A percentile compares a stretch with the other conserved stretches of the same genome.
Conservation (phyloP, 2,113 vertebrate genomes). For the Thryonomys swinderianus region DNA sequence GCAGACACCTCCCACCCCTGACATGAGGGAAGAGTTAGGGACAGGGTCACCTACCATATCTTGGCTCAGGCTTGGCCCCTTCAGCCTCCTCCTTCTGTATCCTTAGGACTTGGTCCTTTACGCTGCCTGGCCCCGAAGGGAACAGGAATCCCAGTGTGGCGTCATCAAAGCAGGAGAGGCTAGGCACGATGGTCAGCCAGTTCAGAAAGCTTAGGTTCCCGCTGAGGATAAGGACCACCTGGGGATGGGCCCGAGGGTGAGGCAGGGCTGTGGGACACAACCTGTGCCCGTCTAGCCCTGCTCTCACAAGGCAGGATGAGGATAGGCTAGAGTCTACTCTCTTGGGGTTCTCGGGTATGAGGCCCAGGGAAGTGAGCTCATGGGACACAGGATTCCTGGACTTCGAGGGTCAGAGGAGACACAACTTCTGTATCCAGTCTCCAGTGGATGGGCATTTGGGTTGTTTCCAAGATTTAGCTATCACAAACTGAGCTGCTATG, state of each 20-base stretch:
- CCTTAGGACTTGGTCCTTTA: slow-evolving; percentile 80
- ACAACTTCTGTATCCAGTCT: no score
- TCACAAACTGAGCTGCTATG: no score
- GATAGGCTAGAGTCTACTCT: background rate
- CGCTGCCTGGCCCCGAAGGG: slow-evolving; percentile 56
- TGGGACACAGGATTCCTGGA: background rate
- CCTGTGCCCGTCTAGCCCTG: background rate
- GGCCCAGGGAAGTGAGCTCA: background rate
- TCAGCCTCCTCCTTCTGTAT: slow-evolving; percentile 80
- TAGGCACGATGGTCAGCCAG: slow-evolving; percentile 97
- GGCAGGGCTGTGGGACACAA: background rate
- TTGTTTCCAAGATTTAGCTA: no score
- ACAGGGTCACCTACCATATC: slow-evolving; percentile 82
- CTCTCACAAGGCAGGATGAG: background rate
- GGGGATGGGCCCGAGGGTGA: background rate
- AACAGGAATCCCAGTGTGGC: slow-evolving; percentile 89
- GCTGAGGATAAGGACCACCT: slow-evolving; percentile 93
- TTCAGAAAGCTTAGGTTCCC: slow-evolving; percentile 98
- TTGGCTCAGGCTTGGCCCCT: background rate
- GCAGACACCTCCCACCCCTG: background rate
- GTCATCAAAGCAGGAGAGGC: slow-evolving; percentile 95
- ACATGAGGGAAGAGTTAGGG: background rate
- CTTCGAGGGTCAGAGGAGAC: background rate
- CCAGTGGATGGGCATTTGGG: no score
- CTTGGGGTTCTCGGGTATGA: background rate